A percentile compares a stretch with the other conserved stretches of the same genome.
phyloP scores from a whole-genome alignment of 2,113 vertebrate species.

The Proteles cristata region DNA sequence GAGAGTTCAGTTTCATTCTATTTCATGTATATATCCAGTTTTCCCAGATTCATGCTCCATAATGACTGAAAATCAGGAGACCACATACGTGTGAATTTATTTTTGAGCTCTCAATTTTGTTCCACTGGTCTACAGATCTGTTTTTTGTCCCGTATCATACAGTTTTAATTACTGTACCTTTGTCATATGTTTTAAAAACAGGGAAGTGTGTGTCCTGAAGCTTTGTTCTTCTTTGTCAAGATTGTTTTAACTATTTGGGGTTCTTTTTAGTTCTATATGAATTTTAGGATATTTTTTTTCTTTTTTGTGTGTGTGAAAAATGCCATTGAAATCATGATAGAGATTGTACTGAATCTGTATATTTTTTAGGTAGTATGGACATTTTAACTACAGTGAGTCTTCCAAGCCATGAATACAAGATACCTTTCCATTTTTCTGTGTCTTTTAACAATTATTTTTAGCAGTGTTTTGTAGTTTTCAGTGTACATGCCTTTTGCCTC shows the following conservation, averaged over 20 bases:
- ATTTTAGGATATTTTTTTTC: background rate
- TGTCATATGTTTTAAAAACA: background rate
- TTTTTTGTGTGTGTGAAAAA: background rate
- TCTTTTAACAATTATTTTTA: background rate
- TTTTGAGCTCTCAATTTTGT: background rate
- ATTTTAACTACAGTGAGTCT: background rate
- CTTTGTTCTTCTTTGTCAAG: background rate
- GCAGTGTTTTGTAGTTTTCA: background rate
- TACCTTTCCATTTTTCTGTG: background rate
- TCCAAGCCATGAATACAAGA: too few species aligned
- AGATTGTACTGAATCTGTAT: background rate
- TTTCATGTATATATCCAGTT: background rate
- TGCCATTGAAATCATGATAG: background rate
- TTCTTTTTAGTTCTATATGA: background rate
- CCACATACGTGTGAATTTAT: background rate
- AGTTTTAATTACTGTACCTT: background rate
- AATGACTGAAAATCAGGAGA: background rate
- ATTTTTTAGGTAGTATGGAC: background rate
- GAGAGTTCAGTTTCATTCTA: background rate
- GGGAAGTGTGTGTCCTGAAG: background rate
- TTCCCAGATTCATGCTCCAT: background rate
- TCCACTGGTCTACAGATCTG: background rate
- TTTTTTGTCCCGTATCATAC: background rate
- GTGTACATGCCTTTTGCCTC: background rate
- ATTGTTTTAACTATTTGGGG: background rate